Conservation (phyloP, 1,140 invertebrate species). For the Zaprionus kolodkinae region DNA sequence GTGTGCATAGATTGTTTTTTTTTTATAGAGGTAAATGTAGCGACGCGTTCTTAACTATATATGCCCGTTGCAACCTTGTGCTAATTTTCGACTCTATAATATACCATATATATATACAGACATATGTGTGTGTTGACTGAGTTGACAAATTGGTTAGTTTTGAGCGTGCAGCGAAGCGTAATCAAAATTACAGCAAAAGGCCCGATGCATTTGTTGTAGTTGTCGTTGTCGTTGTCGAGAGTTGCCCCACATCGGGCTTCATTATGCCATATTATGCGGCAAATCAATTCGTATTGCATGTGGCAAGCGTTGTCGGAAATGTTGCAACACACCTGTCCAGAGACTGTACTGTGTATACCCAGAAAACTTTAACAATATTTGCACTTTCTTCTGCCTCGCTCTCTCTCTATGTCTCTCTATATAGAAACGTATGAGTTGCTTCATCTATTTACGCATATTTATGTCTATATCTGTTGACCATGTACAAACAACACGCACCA, state of each 20-base stretch:
- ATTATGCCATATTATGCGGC: constrained; percentile 44
- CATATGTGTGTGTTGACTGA: constrained; percentile 21
- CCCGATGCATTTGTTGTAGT: constrained; percentile 15
- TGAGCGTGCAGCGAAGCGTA: constrained; percentile 58
- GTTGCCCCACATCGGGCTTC: constrained; percentile 19
- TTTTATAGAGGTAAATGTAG: background rate
- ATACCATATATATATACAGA: background rate
- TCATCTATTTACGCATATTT: constrained; percentile 76
- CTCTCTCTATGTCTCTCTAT: background rate
- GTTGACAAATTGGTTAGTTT: constrained; percentile 51
- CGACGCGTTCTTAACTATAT: constrained; percentile 18
- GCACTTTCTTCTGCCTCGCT: constrained; percentile 59
- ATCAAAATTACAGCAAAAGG: constrained; percentile 57
- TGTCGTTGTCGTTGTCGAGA: constrained; percentile 4
- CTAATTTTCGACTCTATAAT: constrained; percentile 17
- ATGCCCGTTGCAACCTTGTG: constrained; percentile 28
- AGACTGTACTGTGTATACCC: background rate
- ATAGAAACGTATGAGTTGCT: constrained; percentile 29
- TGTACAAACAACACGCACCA: constrained; percentile 66
- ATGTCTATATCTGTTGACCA: constrained; percentile 72
- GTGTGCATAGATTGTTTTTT: background rate
- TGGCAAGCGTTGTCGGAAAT: constrained; percentile 9
- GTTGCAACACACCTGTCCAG: constrained; percentile 25
- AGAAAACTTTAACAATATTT: constrained; percentile 68
- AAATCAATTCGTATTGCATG: constrained; percentile 61